These are phyloP conservation scores for Peromyscus aztecus DNA, from an alignment of 2,797 vertebrate genomes.

Conservation along the genomic window DNA sequence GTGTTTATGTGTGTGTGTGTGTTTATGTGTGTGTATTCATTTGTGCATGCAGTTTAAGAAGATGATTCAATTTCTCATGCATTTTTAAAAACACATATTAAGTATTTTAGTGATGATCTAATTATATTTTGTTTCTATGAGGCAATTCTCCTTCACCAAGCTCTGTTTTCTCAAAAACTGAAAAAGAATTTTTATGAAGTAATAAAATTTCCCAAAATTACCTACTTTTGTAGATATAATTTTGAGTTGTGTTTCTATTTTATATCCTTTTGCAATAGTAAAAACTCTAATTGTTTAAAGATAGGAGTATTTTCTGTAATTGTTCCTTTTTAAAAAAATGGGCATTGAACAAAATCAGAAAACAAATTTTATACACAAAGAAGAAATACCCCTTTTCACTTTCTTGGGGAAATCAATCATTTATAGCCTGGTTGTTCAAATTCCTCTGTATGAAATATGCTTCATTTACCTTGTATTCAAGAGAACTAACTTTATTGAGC, in stretches of 20 bases:
- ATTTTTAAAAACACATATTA: too few species aligned
- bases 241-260: background rate
- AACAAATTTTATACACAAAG: background rate
- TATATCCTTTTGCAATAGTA: background rate
- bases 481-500: background rate
- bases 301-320: background rate
- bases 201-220: too few species aligned
- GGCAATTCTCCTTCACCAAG: too few species aligned
- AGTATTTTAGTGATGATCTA: too few species aligned
- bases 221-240: too few species aligned
- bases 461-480: constrained; percentile 4
- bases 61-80: too few species aligned
- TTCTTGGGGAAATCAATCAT: background rate
- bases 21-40: too few species aligned
- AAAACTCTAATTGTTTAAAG: background rate
- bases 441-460: background rate
- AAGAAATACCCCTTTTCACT: background rate
- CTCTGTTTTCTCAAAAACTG: too few species aligned
- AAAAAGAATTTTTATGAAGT: too few species aligned
- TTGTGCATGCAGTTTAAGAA: too few species aligned
- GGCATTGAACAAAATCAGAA: background rate
- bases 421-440: background rate
- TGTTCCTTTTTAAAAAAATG: background rate
- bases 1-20: too few species aligned
- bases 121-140: too few species aligned